Evolutionary conservation across 1,140 invertebrate species (phyloP).

Genomic region (Zaprionus nigranus): DNA sequence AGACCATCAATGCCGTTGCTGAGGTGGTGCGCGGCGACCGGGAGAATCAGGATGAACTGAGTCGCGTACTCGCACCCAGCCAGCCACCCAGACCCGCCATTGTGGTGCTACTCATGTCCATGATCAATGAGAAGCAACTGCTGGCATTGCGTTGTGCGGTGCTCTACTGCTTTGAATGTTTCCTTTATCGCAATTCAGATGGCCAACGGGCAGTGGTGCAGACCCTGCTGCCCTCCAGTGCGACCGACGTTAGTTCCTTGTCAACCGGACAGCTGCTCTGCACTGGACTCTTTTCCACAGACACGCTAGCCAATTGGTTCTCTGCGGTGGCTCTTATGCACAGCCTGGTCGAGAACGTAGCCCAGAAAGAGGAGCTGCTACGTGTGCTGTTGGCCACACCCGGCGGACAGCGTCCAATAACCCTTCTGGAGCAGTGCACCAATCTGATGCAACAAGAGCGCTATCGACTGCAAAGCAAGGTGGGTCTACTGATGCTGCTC

Average conservation of each 20-base stretch:
- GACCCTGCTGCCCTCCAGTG: slow-evolving; percentile 94
- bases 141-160: slow-evolving; percentile 96
- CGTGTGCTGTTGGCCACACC: slow-evolving; percentile 95
- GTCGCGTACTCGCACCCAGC: slow-evolving; percentile 95
- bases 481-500: slow-evolving; percentile 96
- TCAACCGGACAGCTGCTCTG: slow-evolving; percentile 96
- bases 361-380: slow-evolving; percentile 96
- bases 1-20: slow-evolving; percentile 97
- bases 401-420: slow-evolving; percentile 92
- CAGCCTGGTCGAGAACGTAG: slow-evolving; percentile 94
- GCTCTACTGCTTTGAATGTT: slow-evolving; percentile 98
- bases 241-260: slow-evolving; percentile 89
- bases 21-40: slow-evolving; percentile 97
- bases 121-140: slow-evolving; percentile 99
- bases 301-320: slow-evolving; percentile 99
- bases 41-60: slow-evolving; percentile 96
- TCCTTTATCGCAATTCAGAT: slow-evolving; percentile 96
- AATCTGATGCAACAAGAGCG: slow-evolving; percentile 93
- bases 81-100: slow-evolving; percentile 96
- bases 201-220: slow-evolving; percentile 95
- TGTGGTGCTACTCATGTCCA: slow-evolving; percentile 97
- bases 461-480: slow-evolving; percentile 93
- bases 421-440: slow-evolving; percentile 94
- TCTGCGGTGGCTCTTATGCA: slow-evolving; percentile 96
- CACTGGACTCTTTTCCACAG: slow-evolving; percentile 95